Evolutionary conservation across 2,113 vertebrate species (phyloP), one percentile per base, ranked within the genome.

Genomic region (Saguinus midas): DNA sequence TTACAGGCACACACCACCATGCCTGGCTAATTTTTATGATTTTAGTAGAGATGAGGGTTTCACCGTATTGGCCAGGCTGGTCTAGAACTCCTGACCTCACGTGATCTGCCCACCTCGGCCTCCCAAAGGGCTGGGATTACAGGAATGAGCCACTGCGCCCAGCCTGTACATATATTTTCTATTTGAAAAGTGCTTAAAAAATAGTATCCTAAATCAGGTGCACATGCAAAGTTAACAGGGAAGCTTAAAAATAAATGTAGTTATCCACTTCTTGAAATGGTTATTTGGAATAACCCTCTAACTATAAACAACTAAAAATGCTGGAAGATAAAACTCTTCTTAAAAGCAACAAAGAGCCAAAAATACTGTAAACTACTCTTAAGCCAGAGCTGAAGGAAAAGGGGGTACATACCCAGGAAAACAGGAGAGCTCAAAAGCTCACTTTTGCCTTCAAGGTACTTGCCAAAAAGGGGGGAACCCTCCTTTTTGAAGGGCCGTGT

Each of bases 251-350:
- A 64, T 32, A 17, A 18, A 14, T 75, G 72, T 27, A 40, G 72
- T 43, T 75, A 88, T 45, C 25, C 17, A 21, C 82, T 81, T 89
- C 66, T 95, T 11, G 6, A 83, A 94, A 86, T 43, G 29, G 40
- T 82, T 92, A 92, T 79, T 83, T 64, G 27, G 58, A 78, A 91
- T 2, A 81, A 61, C 40, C 17, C 48, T 96, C 23, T 80, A 97
- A 68, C 27, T 76, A 82, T 86, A 86, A 79, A 92, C 68, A 95
- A 76, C 8, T 82, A 82, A 94, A 94, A 68, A 50, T 90, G 21
- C 5, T 79, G 20, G 6, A 57, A 89, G 13, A 64, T 68, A 90
- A 32, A 73, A 73, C 91, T 52, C 37, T 85, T 52, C 48, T 85
- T 66, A 64, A 93, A 93, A 96, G 66, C 64, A 91, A 50, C 40